Evolutionary conservation across 2,113 vertebrate genomes (phyloP).

Genomic region (Nibea coibor): DNA sequence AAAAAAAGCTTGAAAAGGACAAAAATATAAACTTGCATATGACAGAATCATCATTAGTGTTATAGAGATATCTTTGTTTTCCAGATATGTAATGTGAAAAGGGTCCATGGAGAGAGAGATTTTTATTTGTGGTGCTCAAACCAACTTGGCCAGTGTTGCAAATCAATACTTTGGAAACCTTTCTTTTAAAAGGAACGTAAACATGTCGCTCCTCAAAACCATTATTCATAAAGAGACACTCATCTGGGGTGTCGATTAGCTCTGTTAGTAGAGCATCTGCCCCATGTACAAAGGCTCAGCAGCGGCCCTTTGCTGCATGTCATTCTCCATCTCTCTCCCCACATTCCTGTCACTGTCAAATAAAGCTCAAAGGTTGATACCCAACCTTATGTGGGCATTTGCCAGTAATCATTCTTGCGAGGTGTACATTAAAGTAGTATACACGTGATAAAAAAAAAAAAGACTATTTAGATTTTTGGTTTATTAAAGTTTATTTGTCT

Average conservation of each 20-base stretch:
- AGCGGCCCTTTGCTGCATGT: too few species aligned
- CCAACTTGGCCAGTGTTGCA: background rate
- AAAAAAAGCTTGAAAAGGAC: too few species aligned
- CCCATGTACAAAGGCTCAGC: too few species aligned
- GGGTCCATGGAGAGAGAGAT: too few species aligned
- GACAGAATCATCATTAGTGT: background rate
- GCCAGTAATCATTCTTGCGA: background rate
- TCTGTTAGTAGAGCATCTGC: too few species aligned
- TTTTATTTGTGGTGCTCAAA: background rate
- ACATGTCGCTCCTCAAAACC: background rate
- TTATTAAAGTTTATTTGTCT: conserved; percentile 62
- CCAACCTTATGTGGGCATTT: too few species aligned
- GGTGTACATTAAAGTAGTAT: background rate
- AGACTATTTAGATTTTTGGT: conserved; percentile 21
- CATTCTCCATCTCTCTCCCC: too few species aligned
- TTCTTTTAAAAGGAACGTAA: background rate
- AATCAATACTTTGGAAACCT: too few species aligned
- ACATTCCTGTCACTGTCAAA: too few species aligned
- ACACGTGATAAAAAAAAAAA: background rate
- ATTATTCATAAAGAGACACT: background rate
- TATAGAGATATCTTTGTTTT: background rate
- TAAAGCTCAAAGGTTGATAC: too few species aligned
- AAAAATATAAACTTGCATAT: background rate
- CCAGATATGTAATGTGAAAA: background rate
- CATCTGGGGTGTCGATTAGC: too few species aligned